phyloP scores from a whole-genome alignment of 2,888 invertebrate genomes.

The Rhodophaea formosa region DNA sequence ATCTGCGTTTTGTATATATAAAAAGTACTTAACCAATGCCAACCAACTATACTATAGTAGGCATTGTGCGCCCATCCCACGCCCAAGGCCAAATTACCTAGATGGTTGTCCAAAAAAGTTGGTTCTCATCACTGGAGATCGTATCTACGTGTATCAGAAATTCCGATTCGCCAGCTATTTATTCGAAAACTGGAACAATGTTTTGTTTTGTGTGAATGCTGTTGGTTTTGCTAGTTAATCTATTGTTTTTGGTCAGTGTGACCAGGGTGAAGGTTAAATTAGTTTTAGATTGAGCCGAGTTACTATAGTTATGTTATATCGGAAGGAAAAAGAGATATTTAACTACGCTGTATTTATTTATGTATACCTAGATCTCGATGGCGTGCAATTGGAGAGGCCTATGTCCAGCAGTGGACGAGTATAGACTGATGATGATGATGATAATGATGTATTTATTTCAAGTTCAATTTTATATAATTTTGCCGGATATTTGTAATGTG shows the following conservation, averaged over 20 bases:
- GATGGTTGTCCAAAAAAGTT: constrained; percentile 7
- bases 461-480: too few species aligned
- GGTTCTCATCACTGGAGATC: constrained; percentile 14
- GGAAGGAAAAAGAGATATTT: too few species aligned
- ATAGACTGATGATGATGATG: too few species aligned
- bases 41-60: neutral
- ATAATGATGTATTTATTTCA: too few species aligned
- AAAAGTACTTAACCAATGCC: too few species aligned
- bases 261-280: constrained; percentile 6
- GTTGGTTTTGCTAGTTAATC: constrained; percentile 3
- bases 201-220: constrained; percentile 13
- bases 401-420: too few species aligned
- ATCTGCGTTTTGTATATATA: too few species aligned
- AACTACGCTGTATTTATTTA: too few species aligned
- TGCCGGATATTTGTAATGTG: too few species aligned
- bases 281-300: neutral
- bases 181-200: constrained; percentile 1
- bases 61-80: neutral
- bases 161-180: constrained; percentile 17
- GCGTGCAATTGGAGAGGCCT: too few species aligned
- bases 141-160: constrained; percentile 15
- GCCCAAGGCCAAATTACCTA: constrained; percentile 2
- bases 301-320: too few species aligned
- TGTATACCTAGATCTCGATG: too few species aligned
- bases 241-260: constrained; percentile 14